A percentile compares a stretch with the other conserved stretches of the same genome.
Conservation (phyloP, 2,113 vertebrate species). For the Jacana jacana region DNA sequence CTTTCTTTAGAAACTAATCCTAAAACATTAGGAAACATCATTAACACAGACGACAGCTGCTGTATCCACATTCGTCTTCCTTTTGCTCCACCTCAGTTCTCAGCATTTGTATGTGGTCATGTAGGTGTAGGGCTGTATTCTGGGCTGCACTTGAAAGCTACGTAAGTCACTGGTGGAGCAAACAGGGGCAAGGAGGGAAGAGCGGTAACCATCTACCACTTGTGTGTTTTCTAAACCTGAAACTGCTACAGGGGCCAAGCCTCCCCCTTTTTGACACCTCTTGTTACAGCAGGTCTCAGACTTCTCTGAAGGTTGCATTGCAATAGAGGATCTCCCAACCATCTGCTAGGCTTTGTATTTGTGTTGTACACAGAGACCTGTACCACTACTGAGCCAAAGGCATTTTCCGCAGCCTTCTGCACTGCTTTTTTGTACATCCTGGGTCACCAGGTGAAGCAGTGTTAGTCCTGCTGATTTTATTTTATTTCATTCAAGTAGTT, state of each 20-base stretch:
- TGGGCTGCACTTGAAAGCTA: not conserved
- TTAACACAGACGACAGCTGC: not conserved
- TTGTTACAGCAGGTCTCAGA: not conserved
- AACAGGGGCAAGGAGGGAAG: not conserved
- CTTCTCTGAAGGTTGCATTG: not conserved
- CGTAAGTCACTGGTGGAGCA: not conserved
- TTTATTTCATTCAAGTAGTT: not conserved
- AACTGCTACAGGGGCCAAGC: not conserved
- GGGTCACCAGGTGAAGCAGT: not conserved
- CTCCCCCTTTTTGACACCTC: not conserved
- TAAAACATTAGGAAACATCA: not conserved
- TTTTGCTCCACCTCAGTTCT: not conserved
- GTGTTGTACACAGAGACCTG: not conserved
- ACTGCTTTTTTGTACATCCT: not conserved
- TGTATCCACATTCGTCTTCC: not conserved
- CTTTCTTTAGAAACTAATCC: not conserved
- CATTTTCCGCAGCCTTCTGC: not conserved
- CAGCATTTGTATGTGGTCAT: not conserved
- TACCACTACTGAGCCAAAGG: not conserved
- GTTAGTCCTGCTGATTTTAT: not conserved
- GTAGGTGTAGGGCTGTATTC: rapidly evolving
- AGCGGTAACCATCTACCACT: not conserved
- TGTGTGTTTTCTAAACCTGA: not conserved
- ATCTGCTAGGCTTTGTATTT: not conserved
- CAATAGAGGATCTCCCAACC: not conserved